Evolutionary conservation across 2,113 vertebrate species (phyloP).

Genomic region (Turnix velox): DNA sequence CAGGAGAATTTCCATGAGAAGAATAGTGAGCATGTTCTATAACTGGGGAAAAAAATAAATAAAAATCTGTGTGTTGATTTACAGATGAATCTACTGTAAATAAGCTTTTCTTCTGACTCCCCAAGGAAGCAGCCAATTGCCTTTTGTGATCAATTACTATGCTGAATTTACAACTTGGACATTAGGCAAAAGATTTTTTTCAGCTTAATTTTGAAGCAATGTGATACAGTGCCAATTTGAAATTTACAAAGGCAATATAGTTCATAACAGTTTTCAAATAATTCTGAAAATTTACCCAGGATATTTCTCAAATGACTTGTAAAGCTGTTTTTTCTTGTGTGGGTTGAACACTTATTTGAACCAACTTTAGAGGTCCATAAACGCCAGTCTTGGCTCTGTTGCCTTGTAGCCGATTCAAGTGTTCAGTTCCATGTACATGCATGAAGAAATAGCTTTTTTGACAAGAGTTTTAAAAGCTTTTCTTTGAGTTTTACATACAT

Average conservation of each 20-base stretch:
- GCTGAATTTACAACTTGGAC: neutral
- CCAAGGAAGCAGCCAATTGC: neutral
- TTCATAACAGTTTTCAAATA: too few relatives aligned
- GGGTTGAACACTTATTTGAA: neutral
- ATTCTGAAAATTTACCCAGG: neutral
- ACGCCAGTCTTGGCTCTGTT: neutral
- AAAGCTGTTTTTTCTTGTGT: neutral
- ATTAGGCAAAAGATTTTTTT: neutral
- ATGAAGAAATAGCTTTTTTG: neutral
- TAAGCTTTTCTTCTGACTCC: neutral
- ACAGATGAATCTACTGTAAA: neutral
- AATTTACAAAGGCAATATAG: neutral
- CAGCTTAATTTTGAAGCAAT: neutral
- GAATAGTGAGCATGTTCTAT: neutral
- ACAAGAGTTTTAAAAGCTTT: neutral
- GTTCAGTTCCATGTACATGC: rapidly evolving
- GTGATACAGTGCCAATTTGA: neutral
- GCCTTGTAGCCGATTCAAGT: neutral
- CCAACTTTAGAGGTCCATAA: neutral
- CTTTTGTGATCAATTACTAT: neutral
- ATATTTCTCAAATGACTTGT: neutral
- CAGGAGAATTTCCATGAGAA: neutral
- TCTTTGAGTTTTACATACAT: neutral
- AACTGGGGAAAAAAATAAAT: neutral
- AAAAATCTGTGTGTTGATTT: neutral